Base-by-base conservation (phyloP, 2,888 invertebrate species). In the Heliconius sara region DNA sequence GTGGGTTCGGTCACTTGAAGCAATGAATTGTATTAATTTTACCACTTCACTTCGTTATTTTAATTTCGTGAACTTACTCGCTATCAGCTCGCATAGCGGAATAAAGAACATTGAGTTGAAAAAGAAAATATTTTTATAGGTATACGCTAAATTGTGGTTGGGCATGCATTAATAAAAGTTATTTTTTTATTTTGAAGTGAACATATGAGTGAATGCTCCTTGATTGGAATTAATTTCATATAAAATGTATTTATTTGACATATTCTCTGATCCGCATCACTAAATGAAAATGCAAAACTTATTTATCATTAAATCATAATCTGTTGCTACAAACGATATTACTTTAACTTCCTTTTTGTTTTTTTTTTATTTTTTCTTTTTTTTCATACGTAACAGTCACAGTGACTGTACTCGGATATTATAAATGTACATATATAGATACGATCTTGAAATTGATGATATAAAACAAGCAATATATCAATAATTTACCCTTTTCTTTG, bases 381-480 rank as follows among this genome's bases (percentile, higher is more conserved):
- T 13, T 19, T 66, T 67, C n/a, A 39, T 39, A 39, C 10, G 43
- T 47, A 1, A 25, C 25, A 47, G 13, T 70, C 19, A 75, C 75
- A 75, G 27, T 47, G 47, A 43, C 27, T 52, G 19, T 75, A 47
- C 43, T 83, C 76, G 78, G 79, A 87, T 86, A 87, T 89, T 89
- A 89, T 90, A 70, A 43, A 66, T 66, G 52, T 52, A 52, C 52
- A 19, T 27, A 70, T 70, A 90, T 88, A 89, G 86, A 88, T 88
- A 85, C 85, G 83, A 83, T 83, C 81, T 83, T 83, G 83, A 89
- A 89, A 91, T 89, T 89, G 87, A 89, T 89, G 87, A 84, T 81
- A 78, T 75, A 82, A 84, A 85, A 86, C 86, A 89, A 89, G 34
- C 72, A 77, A 91, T 88, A 91, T 91, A 92, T 93, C 92, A 91